phyloP scores from a whole-genome alignment of 2,113 vertebrate species.

The Cochlearius cochlearius region DNA sequence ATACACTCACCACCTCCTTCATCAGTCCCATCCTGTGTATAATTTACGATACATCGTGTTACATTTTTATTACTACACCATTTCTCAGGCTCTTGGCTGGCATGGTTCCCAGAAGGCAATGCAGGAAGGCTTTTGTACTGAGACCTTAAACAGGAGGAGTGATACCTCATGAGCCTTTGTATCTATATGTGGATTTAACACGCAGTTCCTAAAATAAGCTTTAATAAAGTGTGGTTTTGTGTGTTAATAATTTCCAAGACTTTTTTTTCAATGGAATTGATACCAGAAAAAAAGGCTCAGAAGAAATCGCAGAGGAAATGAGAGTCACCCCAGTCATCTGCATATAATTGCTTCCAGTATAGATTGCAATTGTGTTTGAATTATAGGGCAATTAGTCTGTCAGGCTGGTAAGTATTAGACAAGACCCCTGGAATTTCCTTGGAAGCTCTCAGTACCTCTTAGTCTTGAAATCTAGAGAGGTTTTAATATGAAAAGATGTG shows the following conservation, averaged over 20 bases:
- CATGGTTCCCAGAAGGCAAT: conserved; percentile 17
- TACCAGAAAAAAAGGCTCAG: neutral
- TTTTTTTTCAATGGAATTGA: conserved; percentile 6
- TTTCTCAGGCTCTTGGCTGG: conserved; percentile 16
- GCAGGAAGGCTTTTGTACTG: conserved; percentile 24
- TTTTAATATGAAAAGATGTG: neutral
- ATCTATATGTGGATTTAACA: conserved; percentile 2
- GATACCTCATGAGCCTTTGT: neutral
- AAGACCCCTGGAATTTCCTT: conserved; percentile 35
- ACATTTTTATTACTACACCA: neutral
- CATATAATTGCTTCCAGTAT: neutral
- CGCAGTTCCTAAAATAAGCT: neutral
- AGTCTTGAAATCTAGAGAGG: neutral
- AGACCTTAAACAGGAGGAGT: conserved; percentile 16
- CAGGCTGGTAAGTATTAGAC: neutral
- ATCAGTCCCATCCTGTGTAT: neutral
- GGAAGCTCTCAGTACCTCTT: neutral
- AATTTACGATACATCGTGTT: neutral
- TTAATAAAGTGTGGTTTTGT: neutral
- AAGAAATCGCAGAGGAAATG: neutral
- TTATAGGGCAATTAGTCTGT: conserved; percentile 42
- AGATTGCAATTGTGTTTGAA: conserved; percentile 27
- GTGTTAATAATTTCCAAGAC: neutral
- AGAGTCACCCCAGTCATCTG: conserved; percentile 5
- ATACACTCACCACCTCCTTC: neutral